Evolutionary conservation across 2,113 vertebrate genomes (phyloP).

Genomic region (Terrapene triunguis): DNA sequence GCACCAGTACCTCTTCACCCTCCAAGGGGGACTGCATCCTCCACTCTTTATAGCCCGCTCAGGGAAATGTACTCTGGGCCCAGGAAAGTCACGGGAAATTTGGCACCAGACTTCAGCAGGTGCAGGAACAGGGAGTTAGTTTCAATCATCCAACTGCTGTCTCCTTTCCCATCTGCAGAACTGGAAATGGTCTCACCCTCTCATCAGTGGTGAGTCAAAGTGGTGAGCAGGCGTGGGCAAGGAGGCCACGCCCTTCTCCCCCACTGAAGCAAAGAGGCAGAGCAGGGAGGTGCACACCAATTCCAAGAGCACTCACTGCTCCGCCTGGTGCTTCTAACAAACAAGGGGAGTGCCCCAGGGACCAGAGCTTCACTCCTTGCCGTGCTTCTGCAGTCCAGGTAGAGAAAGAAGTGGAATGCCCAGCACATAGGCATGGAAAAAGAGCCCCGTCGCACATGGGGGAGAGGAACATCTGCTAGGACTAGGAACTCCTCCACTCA

Average conservation of each 20-base stretch:
- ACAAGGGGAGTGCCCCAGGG: background rate
- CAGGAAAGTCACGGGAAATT: background rate
- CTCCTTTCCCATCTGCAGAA: background rate
- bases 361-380: background rate
- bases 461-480: background rate
- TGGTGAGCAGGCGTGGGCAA: background rate
- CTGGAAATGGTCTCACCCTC: conserved; percentile 13
- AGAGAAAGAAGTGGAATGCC: background rate
- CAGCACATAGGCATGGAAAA: background rate
- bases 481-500: background rate
- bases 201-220: background rate
- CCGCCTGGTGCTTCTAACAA: background rate
- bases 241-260: background rate
- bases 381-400: background rate
- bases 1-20: conserved; percentile 15
- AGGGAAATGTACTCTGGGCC: background rate
- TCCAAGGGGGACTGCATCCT: background rate
- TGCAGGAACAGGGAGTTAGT: background rate
- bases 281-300: background rate
- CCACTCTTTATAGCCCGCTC: background rate
- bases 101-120: background rate
- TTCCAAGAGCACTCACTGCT: conserved; percentile 2
- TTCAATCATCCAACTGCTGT: background rate
- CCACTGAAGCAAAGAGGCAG: background rate
- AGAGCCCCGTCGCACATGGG: background rate